Evolutionary conservation across 2,113 vertebrate species (phyloP).

Genomic region (Paratilapia polleni): DNA sequence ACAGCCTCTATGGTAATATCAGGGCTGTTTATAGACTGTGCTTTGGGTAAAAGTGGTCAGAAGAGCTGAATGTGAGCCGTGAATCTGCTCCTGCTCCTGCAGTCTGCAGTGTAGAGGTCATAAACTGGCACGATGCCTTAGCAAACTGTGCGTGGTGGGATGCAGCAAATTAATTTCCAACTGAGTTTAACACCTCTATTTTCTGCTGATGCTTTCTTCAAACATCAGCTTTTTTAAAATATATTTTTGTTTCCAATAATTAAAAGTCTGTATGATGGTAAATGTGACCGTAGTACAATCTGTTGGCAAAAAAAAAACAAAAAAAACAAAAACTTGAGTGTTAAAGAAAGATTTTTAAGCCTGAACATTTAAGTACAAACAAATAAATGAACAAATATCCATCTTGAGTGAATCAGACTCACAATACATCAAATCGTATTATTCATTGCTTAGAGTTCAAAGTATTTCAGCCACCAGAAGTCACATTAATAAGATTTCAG

Average conservation of each 20-base stretch:
- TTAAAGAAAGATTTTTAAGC: too few species aligned
- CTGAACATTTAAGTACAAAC: too few species aligned
- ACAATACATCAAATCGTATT: neutral
- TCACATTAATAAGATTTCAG: neutral
- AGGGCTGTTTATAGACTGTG: neutral
- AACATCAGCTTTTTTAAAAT: neutral
- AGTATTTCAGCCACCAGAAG: neutral
- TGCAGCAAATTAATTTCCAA: neutral
- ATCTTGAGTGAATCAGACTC: accelerated
- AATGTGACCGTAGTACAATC: too few species aligned
- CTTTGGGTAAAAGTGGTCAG: neutral
- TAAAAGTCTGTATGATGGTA: neutral
- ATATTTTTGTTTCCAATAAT: neutral
- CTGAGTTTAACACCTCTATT: neutral
- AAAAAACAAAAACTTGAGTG: too few species aligned
- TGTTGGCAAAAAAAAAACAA: too few species aligned
- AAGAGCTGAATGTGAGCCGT: neutral
- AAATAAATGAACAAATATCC: too few species aligned
- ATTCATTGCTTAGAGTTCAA: neutral
- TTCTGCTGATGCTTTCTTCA: neutral
- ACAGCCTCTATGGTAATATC: neutral
- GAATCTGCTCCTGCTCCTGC: neutral
- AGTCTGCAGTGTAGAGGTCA: neutral
- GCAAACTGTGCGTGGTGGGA: neutral
- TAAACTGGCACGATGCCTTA: neutral